phyloP scores from a whole-genome alignment of 2,113 vertebrate genomes.

The Gorsachius goisagi region DNA sequence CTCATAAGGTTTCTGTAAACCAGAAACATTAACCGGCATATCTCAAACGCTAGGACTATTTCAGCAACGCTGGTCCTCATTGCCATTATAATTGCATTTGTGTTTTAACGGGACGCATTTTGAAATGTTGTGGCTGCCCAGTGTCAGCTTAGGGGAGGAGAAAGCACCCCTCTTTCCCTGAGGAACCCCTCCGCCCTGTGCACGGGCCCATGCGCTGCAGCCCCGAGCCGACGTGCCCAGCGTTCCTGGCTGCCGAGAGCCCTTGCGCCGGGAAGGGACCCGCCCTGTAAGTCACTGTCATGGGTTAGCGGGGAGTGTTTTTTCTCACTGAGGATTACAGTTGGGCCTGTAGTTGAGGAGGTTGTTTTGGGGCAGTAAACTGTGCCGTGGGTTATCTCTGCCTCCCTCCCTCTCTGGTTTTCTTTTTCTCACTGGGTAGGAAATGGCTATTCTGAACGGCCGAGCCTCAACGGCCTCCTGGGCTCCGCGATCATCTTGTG shows the following conservation, averaged over 20 bases:
- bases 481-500: conserved; percentile 11
- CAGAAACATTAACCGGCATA: not conserved
- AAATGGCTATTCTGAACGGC: conserved; percentile 46
- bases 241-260: not conserved
- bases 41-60: not conserved
- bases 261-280: not conserved
- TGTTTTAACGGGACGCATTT: not conserved
- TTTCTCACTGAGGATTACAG: conserved; percentile 38
- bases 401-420: not conserved
- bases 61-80: not conserved
- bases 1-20: conserved; percentile 8
- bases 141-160: not conserved
- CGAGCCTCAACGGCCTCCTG: not conserved
- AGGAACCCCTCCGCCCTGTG: not conserved
- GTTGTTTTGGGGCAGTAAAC: conserved; percentile 65
- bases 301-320: conserved; percentile 3
- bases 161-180: not conserved
- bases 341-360: conserved; percentile 46
- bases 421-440: not conserved
- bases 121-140: not conserved
- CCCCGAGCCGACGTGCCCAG: not conserved
- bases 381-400: conserved; percentile 32
- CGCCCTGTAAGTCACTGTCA: conserved; percentile 32
- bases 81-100: not conserved
- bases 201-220: not conserved